Conservation (phyloP, 2,797 vertebrate species). For the Rhinatrema bivittatum region DNA sequence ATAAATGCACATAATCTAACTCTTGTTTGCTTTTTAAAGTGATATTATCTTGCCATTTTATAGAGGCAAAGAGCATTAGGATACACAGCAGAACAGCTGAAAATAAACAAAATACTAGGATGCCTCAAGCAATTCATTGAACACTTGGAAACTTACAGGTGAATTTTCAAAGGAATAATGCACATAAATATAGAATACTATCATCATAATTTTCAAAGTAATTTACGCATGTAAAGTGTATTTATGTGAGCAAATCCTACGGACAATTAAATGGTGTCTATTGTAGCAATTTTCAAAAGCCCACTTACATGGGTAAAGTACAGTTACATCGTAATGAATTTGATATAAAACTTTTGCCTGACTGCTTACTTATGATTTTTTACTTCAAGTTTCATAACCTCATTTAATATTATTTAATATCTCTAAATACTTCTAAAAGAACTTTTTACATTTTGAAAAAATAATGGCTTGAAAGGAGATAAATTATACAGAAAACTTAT, state of each 20-base stretch:
- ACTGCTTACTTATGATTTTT: slow-evolving; percentile 74
- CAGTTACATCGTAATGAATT: too few relatives aligned
- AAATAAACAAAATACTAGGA: slow-evolving; percentile 43
- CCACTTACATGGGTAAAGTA: too few relatives aligned
- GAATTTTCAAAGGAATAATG: too few relatives aligned
- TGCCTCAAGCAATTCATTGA: slow-evolving; percentile 63
- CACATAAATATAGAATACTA: too few relatives aligned
- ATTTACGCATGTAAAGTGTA: too few relatives aligned
- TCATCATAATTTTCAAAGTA: too few relatives aligned
- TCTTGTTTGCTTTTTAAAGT: slow-evolving; percentile 66
- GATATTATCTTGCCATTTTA: slow-evolving; percentile 64
- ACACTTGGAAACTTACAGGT: slow-evolving; percentile 73
- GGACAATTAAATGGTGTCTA: too few relatives aligned
- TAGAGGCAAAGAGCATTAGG: slow-evolving; percentile 54
- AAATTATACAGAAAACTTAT: too few relatives aligned
- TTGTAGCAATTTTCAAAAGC: too few relatives aligned
- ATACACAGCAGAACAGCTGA: slow-evolving; percentile 56
- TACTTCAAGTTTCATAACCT: slow-evolving; percentile 75
- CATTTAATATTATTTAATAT: slow-evolving; percentile 92
- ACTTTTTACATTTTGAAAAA: slow-evolving; percentile 92
- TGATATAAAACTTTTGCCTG: slow-evolving; percentile 68
- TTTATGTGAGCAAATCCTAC: too few relatives aligned
- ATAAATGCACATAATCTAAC: slow-evolving; percentile 48
- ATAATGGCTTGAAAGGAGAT: slow-evolving; percentile 62
- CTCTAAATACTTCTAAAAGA: slow-evolving; percentile 74